Conservation (phyloP, 2,888 invertebrate species). For the Drosophila mettleri region DNA sequence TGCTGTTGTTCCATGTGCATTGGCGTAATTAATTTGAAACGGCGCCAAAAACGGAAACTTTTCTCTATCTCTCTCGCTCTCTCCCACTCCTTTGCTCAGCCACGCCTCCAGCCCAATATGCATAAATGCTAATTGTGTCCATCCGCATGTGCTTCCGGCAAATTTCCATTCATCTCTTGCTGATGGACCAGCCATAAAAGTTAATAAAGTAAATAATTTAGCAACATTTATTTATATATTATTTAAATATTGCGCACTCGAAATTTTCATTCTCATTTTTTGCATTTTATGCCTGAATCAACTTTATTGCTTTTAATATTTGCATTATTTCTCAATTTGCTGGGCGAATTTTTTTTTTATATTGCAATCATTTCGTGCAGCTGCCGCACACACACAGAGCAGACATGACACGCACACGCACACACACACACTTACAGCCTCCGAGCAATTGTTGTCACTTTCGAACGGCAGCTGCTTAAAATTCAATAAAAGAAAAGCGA, state of each 20-base stretch:
- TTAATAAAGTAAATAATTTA: conserved; percentile 38
- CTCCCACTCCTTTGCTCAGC: neutral
- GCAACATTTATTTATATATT: conserved; percentile 11
- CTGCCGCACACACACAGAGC: conserved; percentile 52
- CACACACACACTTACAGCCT: conserved; percentile 4
- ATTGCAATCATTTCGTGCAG: conserved; percentile 66
- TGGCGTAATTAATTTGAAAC: conserved; percentile 79
- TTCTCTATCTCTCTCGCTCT: neutral
- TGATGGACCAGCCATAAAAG: conserved; percentile 51
- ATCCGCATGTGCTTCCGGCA: conserved; percentile 61
- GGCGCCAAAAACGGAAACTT: conserved; percentile 69
- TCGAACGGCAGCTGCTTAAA: conserved; percentile 73
- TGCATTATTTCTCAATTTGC: conserved; percentile 79
- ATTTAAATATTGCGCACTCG: conserved; percentile 3
- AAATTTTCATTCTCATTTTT: conserved; percentile 15
- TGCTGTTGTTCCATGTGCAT: conserved; percentile 64
- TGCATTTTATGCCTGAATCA: conserved; percentile 23
- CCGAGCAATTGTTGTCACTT: conserved; percentile 66
- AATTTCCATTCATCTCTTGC: conserved; percentile 30
- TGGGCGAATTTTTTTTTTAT: conserved; percentile 59
- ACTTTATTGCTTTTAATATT: conserved; percentile 70
- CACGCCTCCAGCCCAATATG: conserved; percentile 18
- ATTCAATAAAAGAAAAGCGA: conserved; percentile 73
- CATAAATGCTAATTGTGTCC: conserved; percentile 68
- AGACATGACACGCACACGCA: conserved; percentile 13